These are phyloP conservation scores for Epizoanthus fatuus DNA, from an alignment of 92 coral and sea anemone genomes.

Conservation along the genomic window DNA sequence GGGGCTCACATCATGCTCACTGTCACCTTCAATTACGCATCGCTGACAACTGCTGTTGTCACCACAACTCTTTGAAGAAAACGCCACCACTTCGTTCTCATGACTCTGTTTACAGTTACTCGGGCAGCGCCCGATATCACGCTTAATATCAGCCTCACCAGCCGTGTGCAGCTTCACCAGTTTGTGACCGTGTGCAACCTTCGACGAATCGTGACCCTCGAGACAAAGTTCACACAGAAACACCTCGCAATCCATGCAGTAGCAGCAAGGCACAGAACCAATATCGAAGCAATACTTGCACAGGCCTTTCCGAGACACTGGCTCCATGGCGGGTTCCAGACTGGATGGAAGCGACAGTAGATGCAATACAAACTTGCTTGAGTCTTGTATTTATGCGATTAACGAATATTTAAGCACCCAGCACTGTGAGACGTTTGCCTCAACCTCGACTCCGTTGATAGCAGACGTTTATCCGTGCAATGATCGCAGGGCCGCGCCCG, in stretches of 20 bases:
- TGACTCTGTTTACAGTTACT: not conserved
- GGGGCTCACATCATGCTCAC: conserved; percentile 19
- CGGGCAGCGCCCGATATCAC: not conserved
- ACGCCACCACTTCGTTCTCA: conserved; percentile 13
- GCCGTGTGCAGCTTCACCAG: not conserved
- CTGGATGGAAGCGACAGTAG: no score
- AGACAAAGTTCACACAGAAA: conserved; percentile 38
- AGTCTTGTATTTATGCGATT: no score
- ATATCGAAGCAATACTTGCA: conserved; percentile 35
- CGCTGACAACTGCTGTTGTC: conserved; percentile 31
- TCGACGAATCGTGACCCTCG: conserved; percentile 29
- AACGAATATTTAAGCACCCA: no score
- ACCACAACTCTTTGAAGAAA: conserved; percentile 3
- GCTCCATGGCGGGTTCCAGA: conserved; percentile 7
- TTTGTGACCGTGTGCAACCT: conserved; percentile 14
- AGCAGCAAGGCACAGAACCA: not conserved
- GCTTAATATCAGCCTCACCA: not conserved
- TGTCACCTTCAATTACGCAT: conserved; percentile 10
- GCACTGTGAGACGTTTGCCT: no score
- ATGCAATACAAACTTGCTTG: no score
- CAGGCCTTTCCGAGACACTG: conserved; percentile 11
- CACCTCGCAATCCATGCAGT: conserved; percentile 36
- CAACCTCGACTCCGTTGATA: no score
- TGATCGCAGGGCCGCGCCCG: no score
- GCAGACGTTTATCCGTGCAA: no score